phyloP scores from a whole-genome alignment of 2,113 vertebrate genomes.

The Scomber japonicus region DNA sequence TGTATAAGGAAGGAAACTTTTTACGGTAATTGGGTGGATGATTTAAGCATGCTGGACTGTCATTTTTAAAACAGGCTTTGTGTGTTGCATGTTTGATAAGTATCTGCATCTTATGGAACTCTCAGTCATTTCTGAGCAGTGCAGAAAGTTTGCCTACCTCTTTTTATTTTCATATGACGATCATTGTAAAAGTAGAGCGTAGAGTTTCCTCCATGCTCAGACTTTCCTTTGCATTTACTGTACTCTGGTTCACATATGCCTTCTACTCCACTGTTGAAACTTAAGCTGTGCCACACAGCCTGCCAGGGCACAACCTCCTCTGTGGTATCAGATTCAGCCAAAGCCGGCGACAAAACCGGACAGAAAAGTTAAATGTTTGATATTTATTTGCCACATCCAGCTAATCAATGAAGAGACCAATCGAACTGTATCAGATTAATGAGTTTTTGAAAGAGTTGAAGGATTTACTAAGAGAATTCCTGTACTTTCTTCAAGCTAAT shows the following conservation, averaged over 20 bases:
- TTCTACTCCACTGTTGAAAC: slow-evolving; percentile 51
- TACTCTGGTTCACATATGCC: slow-evolving; percentile 73
- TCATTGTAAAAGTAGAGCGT: slow-evolving; percentile 57
- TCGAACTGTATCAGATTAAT: slow-evolving; percentile 16
- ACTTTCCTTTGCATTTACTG: slow-evolving; percentile 54
- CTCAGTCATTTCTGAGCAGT: slow-evolving; percentile 21
- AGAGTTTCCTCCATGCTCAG: slow-evolving; percentile 46
- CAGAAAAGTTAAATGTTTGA: neutral
- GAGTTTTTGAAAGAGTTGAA: neutral
- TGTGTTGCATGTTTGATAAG: slow-evolving; percentile 66
- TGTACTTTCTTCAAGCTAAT: neutral
- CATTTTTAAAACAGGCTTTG: slow-evolving; percentile 52
- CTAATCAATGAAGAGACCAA: slow-evolving; percentile 34
- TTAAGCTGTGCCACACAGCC: slow-evolving; percentile 15
- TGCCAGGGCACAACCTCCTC: neutral
- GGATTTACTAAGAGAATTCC: neutral
- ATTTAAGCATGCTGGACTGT: slow-evolving; percentile 52
- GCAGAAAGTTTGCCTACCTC: slow-evolving; percentile 71
- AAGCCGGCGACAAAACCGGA: slow-evolving; percentile 5
- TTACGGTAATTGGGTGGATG: slow-evolving; percentile 42
- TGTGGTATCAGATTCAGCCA: neutral
- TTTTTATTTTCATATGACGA: slow-evolving; percentile 68
- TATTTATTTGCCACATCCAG: slow-evolving; percentile 19
- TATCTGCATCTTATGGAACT: slow-evolving; percentile 49
- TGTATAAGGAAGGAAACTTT: slow-evolving; percentile 46